These are phyloP conservation scores for Priapulus caudatus DNA, from an alignment of 2,888 invertebrate genomes.

Conservation along the genomic window DNA sequence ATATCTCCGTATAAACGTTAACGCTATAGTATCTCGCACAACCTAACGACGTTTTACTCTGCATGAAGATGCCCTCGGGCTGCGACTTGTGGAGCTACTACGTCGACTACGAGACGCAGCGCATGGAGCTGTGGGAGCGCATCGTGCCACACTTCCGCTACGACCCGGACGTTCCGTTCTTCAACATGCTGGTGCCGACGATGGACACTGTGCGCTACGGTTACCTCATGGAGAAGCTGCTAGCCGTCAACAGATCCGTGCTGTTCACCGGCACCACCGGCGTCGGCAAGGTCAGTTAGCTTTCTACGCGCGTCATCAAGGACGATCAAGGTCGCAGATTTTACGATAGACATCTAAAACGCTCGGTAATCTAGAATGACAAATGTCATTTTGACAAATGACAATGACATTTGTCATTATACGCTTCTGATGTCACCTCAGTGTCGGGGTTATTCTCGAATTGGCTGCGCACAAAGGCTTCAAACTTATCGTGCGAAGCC, in stretches of 20 bases:
- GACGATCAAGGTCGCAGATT: too few species aligned
- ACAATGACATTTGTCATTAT: too few species aligned
- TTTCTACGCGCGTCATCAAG: too few species aligned
- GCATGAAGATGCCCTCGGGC: slow-evolving; percentile 58
- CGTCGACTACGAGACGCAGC: slow-evolving; percentile 55
- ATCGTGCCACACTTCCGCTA: slow-evolving; percentile 62
- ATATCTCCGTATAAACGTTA: background rate
- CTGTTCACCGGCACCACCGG: slow-evolving; percentile 83
- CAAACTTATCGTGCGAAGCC: slow-evolving; percentile 53
- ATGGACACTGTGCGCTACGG: slow-evolving; percentile 79
- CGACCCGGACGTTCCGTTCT: slow-evolving; percentile 58
- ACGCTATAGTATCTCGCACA: background rate
- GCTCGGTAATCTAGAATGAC: too few species aligned
- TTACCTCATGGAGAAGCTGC: slow-evolving; percentile 60
- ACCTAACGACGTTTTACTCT: background rate
- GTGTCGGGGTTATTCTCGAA: slow-evolving; percentile 58
- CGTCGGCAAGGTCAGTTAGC: slow-evolving; percentile 74
- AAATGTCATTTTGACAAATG: too few species aligned
- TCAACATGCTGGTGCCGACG: slow-evolving; percentile 79
- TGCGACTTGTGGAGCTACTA: slow-evolving; percentile 63
- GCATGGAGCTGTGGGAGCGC: slow-evolving; percentile 63
- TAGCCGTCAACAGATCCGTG: slow-evolving; percentile 60
- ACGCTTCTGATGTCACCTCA: slow-evolving; percentile 44
- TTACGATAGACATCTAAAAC: too few species aligned
- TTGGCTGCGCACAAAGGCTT: slow-evolving; percentile 53